Conservation (phyloP, 2,888 invertebrate species). For the Copidosoma aretas region DNA sequence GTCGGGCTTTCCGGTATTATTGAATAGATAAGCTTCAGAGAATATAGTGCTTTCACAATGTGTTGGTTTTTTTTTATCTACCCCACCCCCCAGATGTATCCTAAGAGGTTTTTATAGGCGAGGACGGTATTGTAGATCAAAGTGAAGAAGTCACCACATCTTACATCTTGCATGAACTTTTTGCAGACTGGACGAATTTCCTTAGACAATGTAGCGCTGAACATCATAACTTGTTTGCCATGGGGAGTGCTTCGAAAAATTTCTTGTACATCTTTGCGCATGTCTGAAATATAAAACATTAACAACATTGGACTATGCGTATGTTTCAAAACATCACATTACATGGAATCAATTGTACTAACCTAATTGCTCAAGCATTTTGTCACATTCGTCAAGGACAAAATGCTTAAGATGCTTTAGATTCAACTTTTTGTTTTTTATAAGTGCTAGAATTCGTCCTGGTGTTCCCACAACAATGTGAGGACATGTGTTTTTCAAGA, state of each 20-base stretch:
- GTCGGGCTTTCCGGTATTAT: conserved; percentile 12
- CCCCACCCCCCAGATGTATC: conserved; percentile 33
- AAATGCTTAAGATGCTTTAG: conserved; percentile 97
- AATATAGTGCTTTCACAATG: conserved; percentile 15
- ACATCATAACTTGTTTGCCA: conserved; percentile 99
- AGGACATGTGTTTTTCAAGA: conserved; percentile 92
- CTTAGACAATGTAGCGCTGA: conserved; percentile 98
- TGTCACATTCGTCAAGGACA: conserved; percentile 99
- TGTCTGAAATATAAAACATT: conserved; percentile 70
- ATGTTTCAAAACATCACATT: neutral
- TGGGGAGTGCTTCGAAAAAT: conserved; percentile 99
- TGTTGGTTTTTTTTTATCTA: conserved; percentile 54
- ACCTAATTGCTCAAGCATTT: conserved; percentile 97
- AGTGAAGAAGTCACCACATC: conserved; percentile 35
- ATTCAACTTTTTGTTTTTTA: conserved; percentile 89
- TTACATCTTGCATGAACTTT: conserved; percentile 99
- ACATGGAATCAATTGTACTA: conserved; percentile 66
- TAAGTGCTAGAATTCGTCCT: conserved; percentile 93
- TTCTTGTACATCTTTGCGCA: conserved; percentile 99
- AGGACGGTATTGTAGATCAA: conserved; percentile 29
- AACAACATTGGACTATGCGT: neutral
- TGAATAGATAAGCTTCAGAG: conserved; percentile 32
- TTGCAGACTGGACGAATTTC: conserved; percentile 99
- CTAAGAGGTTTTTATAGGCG: conserved; percentile 29
- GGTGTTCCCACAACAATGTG: conserved; percentile 99